Base-by-base conservation (phyloP, 2,888 invertebrate genomes). In the Nemoura dubitans region DNA sequence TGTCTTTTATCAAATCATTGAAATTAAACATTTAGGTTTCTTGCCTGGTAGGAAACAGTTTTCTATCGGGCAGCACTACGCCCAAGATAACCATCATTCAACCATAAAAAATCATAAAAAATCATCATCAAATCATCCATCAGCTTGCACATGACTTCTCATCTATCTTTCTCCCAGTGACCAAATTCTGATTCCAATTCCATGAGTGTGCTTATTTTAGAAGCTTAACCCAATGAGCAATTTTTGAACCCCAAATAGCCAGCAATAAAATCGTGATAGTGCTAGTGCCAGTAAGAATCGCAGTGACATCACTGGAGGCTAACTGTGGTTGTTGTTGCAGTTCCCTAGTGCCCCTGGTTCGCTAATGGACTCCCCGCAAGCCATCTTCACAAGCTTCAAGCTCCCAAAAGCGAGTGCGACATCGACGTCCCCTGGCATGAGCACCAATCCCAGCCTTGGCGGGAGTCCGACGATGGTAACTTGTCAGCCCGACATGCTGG, bases 321-420 rank as follows among this genome's bases (percentile, higher is more conserved):
- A 14, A 10, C 27, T 78, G 26, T 78, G 21, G 2, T 25, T 43
- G 77, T 28, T 76, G 86, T 42, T 86, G 26, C 82, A 88, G 88
- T 87, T 88, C 82, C 87, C 87, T 26, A 88, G 86, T 78, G 87
- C 88, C 30, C 88, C 88, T 28, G 89, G 89, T 27, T 86, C 88
- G 21, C 59, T 92, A 28, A 91, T 92, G 90, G 93, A 95, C 89
- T 95, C 96, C 43, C 97, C 97, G 0, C 97, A 98, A 92, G 98
- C 98, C 0, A 97, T 98, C 89, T 98, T 98, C 91, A 97, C 98
- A 26, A 97, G 97, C 89, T 98, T 98, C 91, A 98, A 98, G 91
- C 93, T 98, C 88, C 97, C 98, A 26, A 97, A 97, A 92, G 93
- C 93, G 16, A 89, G 89, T 43, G 88, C 87, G 86, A 85, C 86